Percentiles rank a stretch among this genome's conserved stretches.
Conservation (phyloP, 2,888 invertebrate species). For the Chymomyza procnemis region DNA sequence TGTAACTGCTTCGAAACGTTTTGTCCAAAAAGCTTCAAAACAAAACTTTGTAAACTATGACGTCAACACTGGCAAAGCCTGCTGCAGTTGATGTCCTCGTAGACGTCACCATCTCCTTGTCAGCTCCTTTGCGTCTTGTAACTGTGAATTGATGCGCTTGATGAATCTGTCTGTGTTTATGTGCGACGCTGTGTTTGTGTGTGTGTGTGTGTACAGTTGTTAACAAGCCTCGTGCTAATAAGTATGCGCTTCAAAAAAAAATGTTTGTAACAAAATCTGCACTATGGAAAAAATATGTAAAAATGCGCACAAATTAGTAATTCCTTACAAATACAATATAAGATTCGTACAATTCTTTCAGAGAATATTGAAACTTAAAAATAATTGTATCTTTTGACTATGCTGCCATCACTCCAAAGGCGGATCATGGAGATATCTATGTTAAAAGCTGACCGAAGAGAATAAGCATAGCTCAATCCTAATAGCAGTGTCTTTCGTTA, state of each 20-base stretch:
- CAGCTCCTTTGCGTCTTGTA: constrained; percentile 11
- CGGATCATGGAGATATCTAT: too few relatives aligned
- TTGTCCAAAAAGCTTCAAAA: constrained; percentile 70
- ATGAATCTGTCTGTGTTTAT: constrained; percentile 21
- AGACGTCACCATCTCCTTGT: background rate
- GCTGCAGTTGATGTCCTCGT: constrained; percentile 40
- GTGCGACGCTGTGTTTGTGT: constrained; percentile 10
- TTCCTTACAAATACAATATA: too few relatives aligned
- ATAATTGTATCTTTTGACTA: too few relatives aligned
- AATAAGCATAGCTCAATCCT: too few relatives aligned
- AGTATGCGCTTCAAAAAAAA: constrained; percentile 49
- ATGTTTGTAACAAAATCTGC: background rate
- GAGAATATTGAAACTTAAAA: too few relatives aligned
- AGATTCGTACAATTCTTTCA: too few relatives aligned
- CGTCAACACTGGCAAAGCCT: constrained; percentile 49
- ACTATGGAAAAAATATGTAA: background rate
- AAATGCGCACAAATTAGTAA: too few relatives aligned
- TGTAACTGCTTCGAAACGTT: constrained; percentile 14
- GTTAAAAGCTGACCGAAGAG: too few relatives aligned
- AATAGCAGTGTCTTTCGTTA: too few relatives aligned
- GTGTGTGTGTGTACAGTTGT: constrained; percentile 21
- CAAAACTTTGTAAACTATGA: constrained; percentile 60
- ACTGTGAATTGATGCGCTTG: constrained; percentile 43
- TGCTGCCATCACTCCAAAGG: too few relatives aligned
- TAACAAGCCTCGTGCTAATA: constrained; percentile 43